These are phyloP conservation scores for Nannoperca obscura DNA, from an alignment of 2,797 vertebrate species.

Conservation along the genomic window DNA sequence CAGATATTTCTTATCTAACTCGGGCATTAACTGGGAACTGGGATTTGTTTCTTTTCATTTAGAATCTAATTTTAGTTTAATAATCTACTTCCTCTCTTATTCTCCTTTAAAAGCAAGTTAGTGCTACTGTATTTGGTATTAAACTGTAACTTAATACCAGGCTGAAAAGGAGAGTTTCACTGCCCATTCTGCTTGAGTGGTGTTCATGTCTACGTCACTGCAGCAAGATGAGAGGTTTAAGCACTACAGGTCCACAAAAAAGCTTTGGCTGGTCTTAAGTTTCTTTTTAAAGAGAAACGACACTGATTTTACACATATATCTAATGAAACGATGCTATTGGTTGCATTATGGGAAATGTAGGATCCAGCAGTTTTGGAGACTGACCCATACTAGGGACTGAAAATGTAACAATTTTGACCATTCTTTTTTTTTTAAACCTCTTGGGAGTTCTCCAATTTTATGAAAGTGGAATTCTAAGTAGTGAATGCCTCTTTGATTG, in stretches of 20 bases:
- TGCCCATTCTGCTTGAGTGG: background rate
- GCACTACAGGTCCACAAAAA: background rate
- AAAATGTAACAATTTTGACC: background rate
- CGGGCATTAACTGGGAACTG: background rate
- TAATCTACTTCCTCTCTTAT: background rate
- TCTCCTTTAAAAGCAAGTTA: background rate
- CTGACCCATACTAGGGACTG: background rate
- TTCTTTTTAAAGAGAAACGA: background rate
- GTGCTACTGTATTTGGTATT: background rate
- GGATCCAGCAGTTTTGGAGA: background rate
- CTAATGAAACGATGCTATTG: background rate
- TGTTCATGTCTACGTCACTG: background rate
- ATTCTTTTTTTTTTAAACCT: background rate
- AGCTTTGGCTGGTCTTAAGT: background rate
- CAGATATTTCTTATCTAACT: background rate
- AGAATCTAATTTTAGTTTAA: background rate
- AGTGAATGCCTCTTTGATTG: background rate
- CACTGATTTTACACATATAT: background rate
- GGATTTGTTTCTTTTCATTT: slow-evolving; percentile 10
- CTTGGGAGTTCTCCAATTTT: background rate
- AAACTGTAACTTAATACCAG: background rate
- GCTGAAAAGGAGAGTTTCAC: background rate
- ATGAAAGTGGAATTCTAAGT: background rate
- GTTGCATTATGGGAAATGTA: background rate
- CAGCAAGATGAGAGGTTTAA: background rate